Evolutionary conservation across 2,888 invertebrate species (phyloP).

Genomic region (Sturmia bella): DNA sequence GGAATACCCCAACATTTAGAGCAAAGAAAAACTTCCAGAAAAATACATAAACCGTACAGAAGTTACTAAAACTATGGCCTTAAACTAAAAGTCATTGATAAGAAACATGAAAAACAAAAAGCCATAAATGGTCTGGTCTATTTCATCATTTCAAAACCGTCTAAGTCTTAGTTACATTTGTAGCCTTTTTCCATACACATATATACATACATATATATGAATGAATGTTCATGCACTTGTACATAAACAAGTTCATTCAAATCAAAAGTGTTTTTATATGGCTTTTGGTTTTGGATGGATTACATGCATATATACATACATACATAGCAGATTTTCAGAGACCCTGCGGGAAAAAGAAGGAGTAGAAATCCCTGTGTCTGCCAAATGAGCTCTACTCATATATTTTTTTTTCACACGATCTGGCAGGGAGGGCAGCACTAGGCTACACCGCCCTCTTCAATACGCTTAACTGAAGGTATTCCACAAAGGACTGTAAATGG

Average conservation of each 20-base stretch:
- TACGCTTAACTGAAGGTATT: no score
- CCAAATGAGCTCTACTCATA: no score
- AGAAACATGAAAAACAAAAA: conserved; percentile 36
- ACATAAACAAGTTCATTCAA: not conserved
- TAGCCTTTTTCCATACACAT: conserved; percentile 8
- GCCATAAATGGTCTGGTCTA: conserved; percentile 59
- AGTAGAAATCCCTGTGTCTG: no score
- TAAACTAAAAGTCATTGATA: conserved; percentile 53
- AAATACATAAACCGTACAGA: conserved; percentile 5
- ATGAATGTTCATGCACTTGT: no score
- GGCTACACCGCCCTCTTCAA: no score
- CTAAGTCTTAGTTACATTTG: conserved; percentile 38
- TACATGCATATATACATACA: conserved; percentile 9
- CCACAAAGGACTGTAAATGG: no score
- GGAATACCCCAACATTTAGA: no score
- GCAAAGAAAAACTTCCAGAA: not conserved
- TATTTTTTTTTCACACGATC: not conserved
- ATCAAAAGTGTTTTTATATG: conserved; percentile 41
- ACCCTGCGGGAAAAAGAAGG: no score
- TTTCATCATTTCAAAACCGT: conserved; percentile 45
- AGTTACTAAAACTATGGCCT: conserved; percentile 43
- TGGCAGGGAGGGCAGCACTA: no score
- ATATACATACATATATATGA: not conserved
- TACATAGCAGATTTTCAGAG: not conserved
- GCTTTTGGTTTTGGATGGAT: conserved; percentile 43